Evolutionary conservation across 1,140 invertebrate genomes (phyloP).

Genomic region (Yoshiicerus persimilis): DNA sequence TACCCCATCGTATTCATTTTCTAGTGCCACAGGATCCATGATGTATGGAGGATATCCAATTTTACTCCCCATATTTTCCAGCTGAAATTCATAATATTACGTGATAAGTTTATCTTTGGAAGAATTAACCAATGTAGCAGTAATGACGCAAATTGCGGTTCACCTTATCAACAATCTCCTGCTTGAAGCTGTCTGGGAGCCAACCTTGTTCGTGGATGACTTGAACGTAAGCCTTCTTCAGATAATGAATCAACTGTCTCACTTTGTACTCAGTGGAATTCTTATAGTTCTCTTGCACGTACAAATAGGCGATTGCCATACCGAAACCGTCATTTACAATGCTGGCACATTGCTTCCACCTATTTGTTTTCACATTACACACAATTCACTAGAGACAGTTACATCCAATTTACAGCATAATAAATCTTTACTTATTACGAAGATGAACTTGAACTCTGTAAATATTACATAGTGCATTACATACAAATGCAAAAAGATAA

Average conservation of each 20-base stretch:
- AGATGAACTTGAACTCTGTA: background rate
- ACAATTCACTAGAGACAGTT: conserved; percentile 18
- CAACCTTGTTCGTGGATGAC: conserved; percentile 59
- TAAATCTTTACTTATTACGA: background rate
- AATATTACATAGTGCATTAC: too few relatives aligned
- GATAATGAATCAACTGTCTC: conserved; percentile 59
- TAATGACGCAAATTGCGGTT: background rate
- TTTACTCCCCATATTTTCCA: conserved; percentile 56
- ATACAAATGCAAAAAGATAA: background rate
- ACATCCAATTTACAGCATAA: background rate
- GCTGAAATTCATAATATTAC: conserved; percentile 48
- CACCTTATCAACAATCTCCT: conserved; percentile 61
- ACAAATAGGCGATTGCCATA: conserved; percentile 60
- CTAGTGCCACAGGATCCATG: conserved; percentile 57
- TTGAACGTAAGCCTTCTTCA: conserved; percentile 60
- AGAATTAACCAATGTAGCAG: background rate
- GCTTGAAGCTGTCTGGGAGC: conserved; percentile 60
- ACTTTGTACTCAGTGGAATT: conserved; percentile 57
- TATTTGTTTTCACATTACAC: conserved; percentile 2
- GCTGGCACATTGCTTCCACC: conserved; percentile 62
- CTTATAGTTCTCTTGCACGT: conserved; percentile 59
- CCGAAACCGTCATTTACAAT: conserved; percentile 63
- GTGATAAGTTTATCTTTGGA: background rate
- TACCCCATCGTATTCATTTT: conserved; percentile 59
- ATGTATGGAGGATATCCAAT: conserved; percentile 61